Conservation (phyloP, 92 coral and sea anemone species). For the Zoanthus sociatus region DNA sequence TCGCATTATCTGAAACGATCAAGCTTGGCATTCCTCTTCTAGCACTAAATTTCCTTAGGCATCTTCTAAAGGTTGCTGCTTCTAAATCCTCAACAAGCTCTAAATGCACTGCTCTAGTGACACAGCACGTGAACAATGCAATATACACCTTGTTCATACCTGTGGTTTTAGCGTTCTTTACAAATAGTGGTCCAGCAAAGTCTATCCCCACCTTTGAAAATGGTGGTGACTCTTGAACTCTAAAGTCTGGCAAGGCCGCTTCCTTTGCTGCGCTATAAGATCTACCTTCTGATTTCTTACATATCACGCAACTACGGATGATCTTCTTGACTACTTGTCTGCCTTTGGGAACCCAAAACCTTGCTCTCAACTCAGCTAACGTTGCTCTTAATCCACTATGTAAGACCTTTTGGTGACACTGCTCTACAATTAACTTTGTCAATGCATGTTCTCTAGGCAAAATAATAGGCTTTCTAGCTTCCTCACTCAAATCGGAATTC, state of each 20-base stretch:
- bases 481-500: not conserved
- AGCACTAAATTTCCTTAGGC: not conserved
- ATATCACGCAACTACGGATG: conserved; percentile 14
- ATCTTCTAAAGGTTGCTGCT: not conserved
- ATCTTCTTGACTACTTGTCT: too few relatives aligned
- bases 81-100: not conserved
- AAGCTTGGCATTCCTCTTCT: not conserved
- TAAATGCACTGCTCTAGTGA: too few relatives aligned
- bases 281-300: not conserved
- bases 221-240: not conserved
- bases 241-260: conserved; percentile 23
- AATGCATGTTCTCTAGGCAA: conserved; percentile 18
- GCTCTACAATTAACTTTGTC: conserved; percentile 2
- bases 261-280: not conserved
- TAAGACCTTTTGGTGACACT: conserved; percentile 35
- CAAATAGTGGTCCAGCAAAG: not conserved
- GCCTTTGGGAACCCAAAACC: too few relatives aligned
- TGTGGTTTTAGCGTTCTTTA: not conserved
- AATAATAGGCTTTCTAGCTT: not conserved
- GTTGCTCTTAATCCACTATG: conserved; percentile 50
- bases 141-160: not conserved
- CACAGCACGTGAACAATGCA: not conserved
- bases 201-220: conserved; percentile 1
- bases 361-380: conserved; percentile 40
- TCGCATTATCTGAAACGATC: not conserved